Percentiles rank a stretch among this genome's conserved stretches.
Evolutionary conservation across 1,140 invertebrate genomes (phyloP).

Genomic region (Choristoneura fumiferana): DNA sequence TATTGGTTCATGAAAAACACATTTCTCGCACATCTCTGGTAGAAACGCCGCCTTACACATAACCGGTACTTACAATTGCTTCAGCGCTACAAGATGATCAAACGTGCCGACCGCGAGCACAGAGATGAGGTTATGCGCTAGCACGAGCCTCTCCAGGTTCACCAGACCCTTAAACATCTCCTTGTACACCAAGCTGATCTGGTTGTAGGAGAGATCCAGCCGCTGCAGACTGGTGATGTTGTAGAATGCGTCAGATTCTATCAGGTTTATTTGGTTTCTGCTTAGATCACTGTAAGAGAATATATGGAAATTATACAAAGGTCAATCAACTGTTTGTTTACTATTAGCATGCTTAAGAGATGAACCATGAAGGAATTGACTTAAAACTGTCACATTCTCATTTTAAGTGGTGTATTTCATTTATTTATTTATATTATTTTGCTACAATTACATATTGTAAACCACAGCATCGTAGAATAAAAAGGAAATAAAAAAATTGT

Average conservation of each 20-base stretch:
- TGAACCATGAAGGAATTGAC: no score
- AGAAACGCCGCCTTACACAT: no score
- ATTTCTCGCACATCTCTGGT: no score
- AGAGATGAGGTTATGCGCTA: slow-evolving; percentile 84
- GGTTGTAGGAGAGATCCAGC: slow-evolving; percentile 84
- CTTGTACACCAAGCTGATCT: slow-evolving; percentile 81
- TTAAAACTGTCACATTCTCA: no score
- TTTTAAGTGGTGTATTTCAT: no score
- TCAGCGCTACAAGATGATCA: slow-evolving; percentile 81
- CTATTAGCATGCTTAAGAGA: no score
- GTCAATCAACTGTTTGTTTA: slow-evolving; percentile 19
- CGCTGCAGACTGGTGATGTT: slow-evolving; percentile 83
- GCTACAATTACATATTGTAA: no score
- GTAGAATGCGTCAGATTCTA: slow-evolving; percentile 86
- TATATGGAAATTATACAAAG: slow-evolving; percentile 47
- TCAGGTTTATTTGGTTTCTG: slow-evolving; percentile 86
- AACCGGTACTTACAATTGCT: slow-evolving; percentile 86
- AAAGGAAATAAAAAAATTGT: no score
- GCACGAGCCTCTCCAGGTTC: slow-evolving; percentile 82
- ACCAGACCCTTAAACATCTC: slow-evolving; percentile 81
- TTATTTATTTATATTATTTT: no score
- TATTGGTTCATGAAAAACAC: no score
- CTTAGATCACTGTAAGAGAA: slow-evolving; percentile 89
- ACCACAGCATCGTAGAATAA: no score
- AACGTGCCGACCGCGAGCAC: slow-evolving; percentile 83